Conservation (phyloP, 2,888 invertebrate species). For the Heliconius hortense region DNA sequence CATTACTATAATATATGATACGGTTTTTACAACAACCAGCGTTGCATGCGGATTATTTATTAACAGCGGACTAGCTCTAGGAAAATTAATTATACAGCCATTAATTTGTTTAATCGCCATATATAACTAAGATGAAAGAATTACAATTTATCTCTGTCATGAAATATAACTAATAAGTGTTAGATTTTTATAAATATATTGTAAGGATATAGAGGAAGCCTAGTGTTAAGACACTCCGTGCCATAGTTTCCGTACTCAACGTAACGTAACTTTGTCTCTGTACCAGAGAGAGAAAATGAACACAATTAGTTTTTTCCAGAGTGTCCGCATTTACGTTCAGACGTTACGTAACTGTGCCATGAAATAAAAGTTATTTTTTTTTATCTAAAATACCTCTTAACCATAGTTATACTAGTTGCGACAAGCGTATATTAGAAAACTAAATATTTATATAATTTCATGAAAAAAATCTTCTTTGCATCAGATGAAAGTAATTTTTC, state of each 20-base stretch:
- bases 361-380: background rate
- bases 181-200: background rate
- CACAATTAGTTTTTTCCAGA: background rate
- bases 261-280: too few species aligned
- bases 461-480: background rate
- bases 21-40: slow-evolving; percentile 16
- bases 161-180: slow-evolving; percentile 13
- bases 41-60: slow-evolving; percentile 18
- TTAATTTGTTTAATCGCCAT: slow-evolving; percentile 20
- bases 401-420: too few species aligned
- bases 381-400: too few species aligned
- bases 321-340: background rate
- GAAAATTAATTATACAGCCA: slow-evolving; percentile 21
- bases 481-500: slow-evolving; percentile 4
- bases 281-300: background rate
- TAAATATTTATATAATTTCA: background rate
- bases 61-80: slow-evolving; percentile 21
- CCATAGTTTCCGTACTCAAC: too few species aligned
- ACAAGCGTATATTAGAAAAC: background rate
- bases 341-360: background rate
- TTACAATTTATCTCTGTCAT: slow-evolving; percentile 13
- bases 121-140: slow-evolving; percentile 23
- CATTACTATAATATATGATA: background rate
- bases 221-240: too few species aligned
- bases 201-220: background rate